Evolutionary conservation across 1,140 invertebrate genomes (phyloP), one percentile per base, ranked within the genome.

Genomic region (Pseudobourletiella spinata): DNA sequence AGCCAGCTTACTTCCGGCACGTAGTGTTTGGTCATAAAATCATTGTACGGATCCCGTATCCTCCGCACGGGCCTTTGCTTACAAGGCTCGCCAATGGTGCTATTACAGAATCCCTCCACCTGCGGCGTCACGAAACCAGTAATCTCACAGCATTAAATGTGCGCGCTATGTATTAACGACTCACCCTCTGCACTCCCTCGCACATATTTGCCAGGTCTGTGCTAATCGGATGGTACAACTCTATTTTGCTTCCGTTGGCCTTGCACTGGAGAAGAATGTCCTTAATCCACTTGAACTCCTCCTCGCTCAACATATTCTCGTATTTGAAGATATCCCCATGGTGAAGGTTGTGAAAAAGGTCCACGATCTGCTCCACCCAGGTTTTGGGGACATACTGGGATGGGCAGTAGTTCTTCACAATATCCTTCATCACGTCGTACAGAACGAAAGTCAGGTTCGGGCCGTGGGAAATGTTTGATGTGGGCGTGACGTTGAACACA

Each of bases 301-400:
- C 59, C 15, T 1, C 1, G 6, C 42, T 29, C 15, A 65, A 39
- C 22, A 54, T 43, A 24, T 65, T 59, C n/a, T 65, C 64, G 32
- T 65, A 65, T n/a, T 51, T 39, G 42, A 61, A 62, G n/a, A 61
- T 52, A 26, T 65, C 55, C 30, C 64, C 64, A 25, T 65, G 56
- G 39, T 65, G 64, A 6, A 65, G 29, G 28, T 61, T 51, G 25
- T 65, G 59, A 26, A 65, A 65, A 16, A 65, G 43, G 3, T 65
- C 54, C 0, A 61, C 16, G 15, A 46, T 59, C 42, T 61, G 48
- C 14, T 61, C 59, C 1, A 65, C 15, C 64, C 64, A 65, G 3
- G 44, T 39, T 15, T n/a, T 35, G 6, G 32, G n/a, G 1, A 65
- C 59, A n/a, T 57, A 65, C 25, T 52, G 3, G 11, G 48, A 25